Evolutionary conservation across 2,888 invertebrate genomes (phyloP).

Genomic region (Erebia palarica): DNA sequence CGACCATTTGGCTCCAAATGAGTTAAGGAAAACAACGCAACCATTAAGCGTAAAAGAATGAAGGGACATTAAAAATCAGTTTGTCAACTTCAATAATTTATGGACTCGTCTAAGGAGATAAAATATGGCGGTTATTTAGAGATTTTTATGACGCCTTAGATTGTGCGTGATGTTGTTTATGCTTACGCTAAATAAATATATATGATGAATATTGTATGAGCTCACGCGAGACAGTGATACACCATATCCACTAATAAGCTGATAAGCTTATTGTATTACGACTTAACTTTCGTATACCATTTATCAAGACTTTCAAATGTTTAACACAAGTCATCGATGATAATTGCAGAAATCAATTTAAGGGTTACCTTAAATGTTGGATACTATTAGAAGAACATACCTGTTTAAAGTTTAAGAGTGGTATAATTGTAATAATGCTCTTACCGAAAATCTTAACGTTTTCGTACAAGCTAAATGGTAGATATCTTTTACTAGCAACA

Average conservation of each 20-base stretch:
- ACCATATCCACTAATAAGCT: neutral
- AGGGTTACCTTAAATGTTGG: slow-evolving; percentile 18
- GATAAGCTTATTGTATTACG: slow-evolving; percentile 6
- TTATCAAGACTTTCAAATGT: slow-evolving; percentile 18
- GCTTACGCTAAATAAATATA: slow-evolving; percentile 57
- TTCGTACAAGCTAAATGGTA: slow-evolving; percentile 41
- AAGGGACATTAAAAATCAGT: slow-evolving; percentile 74
- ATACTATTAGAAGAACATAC: slow-evolving; percentile 27
- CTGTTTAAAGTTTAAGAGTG: slow-evolving; percentile 19
- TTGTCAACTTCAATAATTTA: slow-evolving; percentile 77
- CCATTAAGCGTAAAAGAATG: slow-evolving; percentile 61
- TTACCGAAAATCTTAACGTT: slow-evolving; percentile 37
- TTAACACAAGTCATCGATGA: slow-evolving; percentile 56
- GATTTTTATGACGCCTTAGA: slow-evolving; percentile 62
- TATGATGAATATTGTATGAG: slow-evolving; percentile 38
- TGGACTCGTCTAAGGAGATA: slow-evolving; percentile 60
- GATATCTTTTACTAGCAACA: slow-evolving; percentile 49
- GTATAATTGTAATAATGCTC: neutral
- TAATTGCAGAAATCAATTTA: slow-evolving; percentile 56
- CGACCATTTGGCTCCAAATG: slow-evolving; percentile 67
- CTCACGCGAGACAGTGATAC: slow-evolving; percentile 15
- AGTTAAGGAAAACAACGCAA: slow-evolving; percentile 71
- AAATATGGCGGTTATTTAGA: slow-evolving; percentile 62
- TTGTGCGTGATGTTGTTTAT: slow-evolving; percentile 61
- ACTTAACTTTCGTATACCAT: slow-evolving; percentile 19